Percentiles rank a stretch among this genome's conserved stretches.
Conservation (phyloP, 2,113 vertebrate species). For the Chaenocephalus aceratus region DNA sequence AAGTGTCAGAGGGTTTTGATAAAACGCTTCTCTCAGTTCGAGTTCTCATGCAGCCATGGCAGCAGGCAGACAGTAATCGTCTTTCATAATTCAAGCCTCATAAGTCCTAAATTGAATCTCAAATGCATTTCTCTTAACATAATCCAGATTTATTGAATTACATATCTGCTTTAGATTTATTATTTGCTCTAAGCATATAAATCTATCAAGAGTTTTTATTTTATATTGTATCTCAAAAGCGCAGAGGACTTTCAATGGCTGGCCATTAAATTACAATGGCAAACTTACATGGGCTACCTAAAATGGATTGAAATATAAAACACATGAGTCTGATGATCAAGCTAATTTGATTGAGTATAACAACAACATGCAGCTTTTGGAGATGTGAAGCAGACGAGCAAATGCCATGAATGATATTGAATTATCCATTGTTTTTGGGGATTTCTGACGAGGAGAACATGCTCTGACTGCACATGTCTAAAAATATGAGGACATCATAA, state of each 20-base stretch:
- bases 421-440: conserved; percentile 5
- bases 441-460: conserved; percentile 14
- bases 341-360: conserved; percentile 67
- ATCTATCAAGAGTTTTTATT: conserved; percentile 60
- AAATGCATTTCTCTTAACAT: conserved; percentile 72
- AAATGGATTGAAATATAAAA: conserved; percentile 72
- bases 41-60: conserved; percentile 45
- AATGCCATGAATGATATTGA: conserved; percentile 44
- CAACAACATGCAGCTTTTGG: conserved; percentile 57
- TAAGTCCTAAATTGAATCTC: conserved; percentile 74
- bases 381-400: conserved; percentile 30
- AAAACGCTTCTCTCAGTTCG: conserved; percentile 45
- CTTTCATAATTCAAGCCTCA: conserved; percentile 74
- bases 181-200: conserved; percentile 62
- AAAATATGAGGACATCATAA: background rate
- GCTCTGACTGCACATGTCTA: background rate
- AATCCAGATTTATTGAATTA: conserved; percentile 76
- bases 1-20: conserved; percentile 41
- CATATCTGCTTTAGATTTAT: conserved; percentile 73
- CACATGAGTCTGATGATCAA: conserved; percentile 74
- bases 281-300: conserved; percentile 62
- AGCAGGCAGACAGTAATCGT: conserved; percentile 60
- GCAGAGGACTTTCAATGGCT: conserved; percentile 45
- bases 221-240: conserved; percentile 47
- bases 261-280: conserved; percentile 60